Conservation (phyloP, 92 coral and sea anemone genomes). For the Palythoa grandis region DNA sequence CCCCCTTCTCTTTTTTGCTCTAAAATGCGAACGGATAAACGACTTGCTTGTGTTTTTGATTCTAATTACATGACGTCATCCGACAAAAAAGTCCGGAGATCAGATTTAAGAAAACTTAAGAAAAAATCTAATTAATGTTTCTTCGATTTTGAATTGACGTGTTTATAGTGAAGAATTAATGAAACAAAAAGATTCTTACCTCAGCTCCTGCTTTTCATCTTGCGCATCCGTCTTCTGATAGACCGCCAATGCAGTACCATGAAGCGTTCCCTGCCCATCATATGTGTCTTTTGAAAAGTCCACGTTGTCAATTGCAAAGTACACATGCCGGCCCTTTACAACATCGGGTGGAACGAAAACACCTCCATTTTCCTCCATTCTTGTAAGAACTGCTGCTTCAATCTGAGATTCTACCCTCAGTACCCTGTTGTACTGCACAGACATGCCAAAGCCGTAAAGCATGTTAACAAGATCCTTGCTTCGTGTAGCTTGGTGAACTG, state of each 20-base stretch:
- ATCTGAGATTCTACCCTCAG: conserved; percentile 47
- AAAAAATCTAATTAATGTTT: no score
- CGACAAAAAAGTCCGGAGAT: no score
- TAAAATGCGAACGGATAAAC: no score
- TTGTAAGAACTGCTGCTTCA: conserved; percentile 20
- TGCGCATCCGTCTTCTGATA: neutral
- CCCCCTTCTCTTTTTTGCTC: no score
- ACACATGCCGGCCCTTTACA: conserved; percentile 54
- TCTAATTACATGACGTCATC: no score
- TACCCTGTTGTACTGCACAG: conserved; percentile 49
- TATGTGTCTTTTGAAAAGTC: conserved; percentile 46
- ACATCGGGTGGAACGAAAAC: conserved; percentile 59
- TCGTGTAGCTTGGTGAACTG: conserved; percentile 52
- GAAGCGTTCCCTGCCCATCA: no score
- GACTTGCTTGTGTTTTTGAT: no score
- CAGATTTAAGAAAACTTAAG: no score
- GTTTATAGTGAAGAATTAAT: no score
- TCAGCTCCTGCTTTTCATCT: conserved; percentile 34
- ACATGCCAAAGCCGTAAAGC: conserved; percentile 49
- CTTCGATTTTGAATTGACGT: no score
- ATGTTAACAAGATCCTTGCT: conserved; percentile 42
- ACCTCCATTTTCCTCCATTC: conserved; percentile 48
- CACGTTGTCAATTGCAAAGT: conserved; percentile 59
- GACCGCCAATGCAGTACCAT: no score
- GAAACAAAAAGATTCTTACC: no score